phyloP scores from a whole-genome alignment of 2,797 vertebrate genomes.

The Sebastes goodei region DNA sequence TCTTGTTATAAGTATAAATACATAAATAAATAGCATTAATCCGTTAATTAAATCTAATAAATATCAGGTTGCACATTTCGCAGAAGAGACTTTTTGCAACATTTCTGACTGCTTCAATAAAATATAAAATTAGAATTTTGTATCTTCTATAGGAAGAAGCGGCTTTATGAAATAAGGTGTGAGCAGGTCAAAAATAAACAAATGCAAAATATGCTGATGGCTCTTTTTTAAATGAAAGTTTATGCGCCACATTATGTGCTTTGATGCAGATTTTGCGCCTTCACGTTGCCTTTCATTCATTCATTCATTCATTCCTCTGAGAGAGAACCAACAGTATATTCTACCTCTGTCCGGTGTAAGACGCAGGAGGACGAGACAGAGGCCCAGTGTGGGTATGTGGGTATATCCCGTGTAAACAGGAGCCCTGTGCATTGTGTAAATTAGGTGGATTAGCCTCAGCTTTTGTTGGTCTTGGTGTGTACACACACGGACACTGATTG shows the following conservation, averaged over 20 bases:
- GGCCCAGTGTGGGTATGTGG: slow-evolving; percentile 71
- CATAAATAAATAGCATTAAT: background rate
- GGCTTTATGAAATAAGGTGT: background rate
- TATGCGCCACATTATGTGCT: background rate
- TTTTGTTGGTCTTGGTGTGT: slow-evolving; percentile 78
- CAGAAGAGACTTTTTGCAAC: background rate
- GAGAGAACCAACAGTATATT: slow-evolving; percentile 13
- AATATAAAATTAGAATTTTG: background rate
- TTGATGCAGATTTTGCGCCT: slow-evolving; percentile 2
- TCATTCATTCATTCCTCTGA: background rate
- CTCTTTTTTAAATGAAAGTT: background rate
- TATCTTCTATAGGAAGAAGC: background rate
- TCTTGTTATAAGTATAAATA: background rate
- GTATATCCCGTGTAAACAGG: slow-evolving; percentile 82
- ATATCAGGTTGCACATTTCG: background rate
- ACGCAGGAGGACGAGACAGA: slow-evolving; percentile 51
- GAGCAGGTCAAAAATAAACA: background rate
- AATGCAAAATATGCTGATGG: background rate
- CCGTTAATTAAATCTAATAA: background rate
- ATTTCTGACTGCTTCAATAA: background rate
- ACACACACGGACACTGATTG: slow-evolving; percentile 79
- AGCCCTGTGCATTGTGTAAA: slow-evolving; percentile 80
- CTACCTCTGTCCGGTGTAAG: slow-evolving; percentile 51
- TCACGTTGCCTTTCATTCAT: background rate
- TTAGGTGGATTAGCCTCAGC: slow-evolving; percentile 80